These are phyloP conservation scores for Poecilia velifera DNA, from an alignment of 2,797 vertebrate genomes.

Conservation along the genomic window DNA sequence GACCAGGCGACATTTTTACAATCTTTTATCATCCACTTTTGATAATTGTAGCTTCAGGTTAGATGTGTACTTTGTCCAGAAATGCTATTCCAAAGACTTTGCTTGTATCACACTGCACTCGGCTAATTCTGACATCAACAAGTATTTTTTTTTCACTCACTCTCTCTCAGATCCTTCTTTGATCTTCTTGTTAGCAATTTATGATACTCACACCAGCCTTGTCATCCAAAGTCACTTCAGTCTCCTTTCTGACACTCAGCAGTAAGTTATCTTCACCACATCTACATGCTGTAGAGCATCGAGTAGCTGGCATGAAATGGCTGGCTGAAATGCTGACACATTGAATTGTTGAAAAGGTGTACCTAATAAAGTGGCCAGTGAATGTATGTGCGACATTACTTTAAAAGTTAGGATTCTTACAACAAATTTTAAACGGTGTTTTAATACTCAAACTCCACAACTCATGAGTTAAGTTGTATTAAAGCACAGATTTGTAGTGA, in stretches of 20 bases:
- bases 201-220: neutral
- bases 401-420: neutral
- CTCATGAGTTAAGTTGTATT: neutral
- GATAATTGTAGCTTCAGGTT: neutral
- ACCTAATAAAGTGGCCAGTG: neutral
- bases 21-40: neutral
- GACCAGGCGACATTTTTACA: neutral
- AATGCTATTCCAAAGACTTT: neutral
- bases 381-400: neutral
- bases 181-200: neutral
- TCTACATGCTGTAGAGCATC: neutral
- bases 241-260: neutral
- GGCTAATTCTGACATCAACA: neutral
- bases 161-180: neutral
- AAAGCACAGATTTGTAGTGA: neutral
- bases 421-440: neutral
- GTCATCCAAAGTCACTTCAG: neutral
- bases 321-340: neutral
- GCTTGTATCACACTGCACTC: neutral
- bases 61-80: neutral
- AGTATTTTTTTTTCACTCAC: neutral
- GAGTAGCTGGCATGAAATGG: neutral
- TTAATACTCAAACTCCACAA: neutral
- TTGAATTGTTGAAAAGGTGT: neutral
- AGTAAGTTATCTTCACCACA: neutral